These are phyloP conservation scores for Holothuria glaberrima DNA, from an alignment of 35 echinoderm and acorn worm species.

Conservation along the genomic window DNA sequence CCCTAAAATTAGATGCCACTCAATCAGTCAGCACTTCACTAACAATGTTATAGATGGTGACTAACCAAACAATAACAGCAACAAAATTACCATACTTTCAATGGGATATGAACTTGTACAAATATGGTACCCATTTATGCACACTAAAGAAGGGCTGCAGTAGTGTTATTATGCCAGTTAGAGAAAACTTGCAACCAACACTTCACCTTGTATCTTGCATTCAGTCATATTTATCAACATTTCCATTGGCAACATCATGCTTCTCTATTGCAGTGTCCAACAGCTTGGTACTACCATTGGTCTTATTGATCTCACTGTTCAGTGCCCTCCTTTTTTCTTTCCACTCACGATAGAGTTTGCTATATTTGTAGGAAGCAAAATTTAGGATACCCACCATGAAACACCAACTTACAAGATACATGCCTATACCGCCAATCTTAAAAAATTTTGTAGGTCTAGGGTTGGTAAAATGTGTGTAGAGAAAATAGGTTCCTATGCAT, in stretches of 20 bases:
- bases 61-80: too few species aligned
- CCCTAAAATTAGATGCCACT: too few species aligned
- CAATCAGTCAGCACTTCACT: too few species aligned
- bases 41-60: too few species aligned
- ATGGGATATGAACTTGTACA: too few species aligned
- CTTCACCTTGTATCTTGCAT: not conserved
- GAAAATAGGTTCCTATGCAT: conserved; percentile 68
- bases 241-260: conserved; percentile 21
- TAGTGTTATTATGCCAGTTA: too few species aligned
- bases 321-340: not conserved
- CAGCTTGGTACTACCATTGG: not conserved
- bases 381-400: conserved; percentile 65
- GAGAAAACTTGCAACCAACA: too few species aligned
- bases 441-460: conserved; percentile 69
- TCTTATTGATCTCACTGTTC: not conserved
- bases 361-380: conserved; percentile 81
- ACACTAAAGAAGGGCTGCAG: too few species aligned
- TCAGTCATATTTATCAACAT: not conserved
- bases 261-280: not conserved
- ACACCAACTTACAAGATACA: conserved; percentile 81
- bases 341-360: conserved; percentile 59
- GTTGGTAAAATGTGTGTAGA: conserved; percentile 69
- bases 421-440: conserved; percentile 66
- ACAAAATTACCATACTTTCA: too few species aligned
- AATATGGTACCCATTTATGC: too few species aligned